Evolutionary conservation across 2,797 vertebrate genomes (phyloP), one percentile per base, ranked within the genome.

Genomic region (Helarctos malayanus): DNA sequence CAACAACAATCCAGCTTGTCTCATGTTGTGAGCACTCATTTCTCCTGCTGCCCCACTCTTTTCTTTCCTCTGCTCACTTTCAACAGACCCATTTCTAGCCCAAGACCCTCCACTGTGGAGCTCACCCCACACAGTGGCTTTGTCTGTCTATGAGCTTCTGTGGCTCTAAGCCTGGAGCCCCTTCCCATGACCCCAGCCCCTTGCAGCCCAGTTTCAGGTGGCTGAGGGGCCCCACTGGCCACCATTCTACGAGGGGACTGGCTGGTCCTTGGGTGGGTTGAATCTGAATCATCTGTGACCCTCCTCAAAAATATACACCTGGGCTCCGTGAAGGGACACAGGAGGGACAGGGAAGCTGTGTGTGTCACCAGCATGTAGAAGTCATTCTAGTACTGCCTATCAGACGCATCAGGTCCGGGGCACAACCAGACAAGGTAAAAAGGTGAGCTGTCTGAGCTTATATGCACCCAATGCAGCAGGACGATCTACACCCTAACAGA

Each of bases 381-480:
- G 0, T 11, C 57, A 59, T 6, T 59, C 45, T 18, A 76, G 52
- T 0, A 1, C 15, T 82, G 35, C 41, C 38, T 1, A 5, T 4
- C 2, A 11, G 27, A 45, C 16, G 47, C 8, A 5, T 35, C 32
- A 27, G 65, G 18, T 2, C 32, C 15, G 52, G 23, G 29, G 47
- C 9, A 32, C 49, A 38, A 12, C 4, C 0, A 41, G 88, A 80
- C 0, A 0, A 65, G 21, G 13, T 16, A 0, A 23, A 71, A 21
- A 38, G 11, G 3, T 7, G 11, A 84, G 14, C 32, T 7, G 45
- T 71, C 38, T 76, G 45, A 86, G 75, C 32, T 32, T 21, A 21
- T 3, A 13, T 0, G 41, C 0, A n/a, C 7, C 1, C 21, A 19
- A 0, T 4, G 45, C 4, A 0, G 8, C 4, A 27, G 47, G 83